Evolutionary conservation across 2,797 vertebrate species (phyloP).

Genomic region (Lophotriccus pileatus): DNA sequence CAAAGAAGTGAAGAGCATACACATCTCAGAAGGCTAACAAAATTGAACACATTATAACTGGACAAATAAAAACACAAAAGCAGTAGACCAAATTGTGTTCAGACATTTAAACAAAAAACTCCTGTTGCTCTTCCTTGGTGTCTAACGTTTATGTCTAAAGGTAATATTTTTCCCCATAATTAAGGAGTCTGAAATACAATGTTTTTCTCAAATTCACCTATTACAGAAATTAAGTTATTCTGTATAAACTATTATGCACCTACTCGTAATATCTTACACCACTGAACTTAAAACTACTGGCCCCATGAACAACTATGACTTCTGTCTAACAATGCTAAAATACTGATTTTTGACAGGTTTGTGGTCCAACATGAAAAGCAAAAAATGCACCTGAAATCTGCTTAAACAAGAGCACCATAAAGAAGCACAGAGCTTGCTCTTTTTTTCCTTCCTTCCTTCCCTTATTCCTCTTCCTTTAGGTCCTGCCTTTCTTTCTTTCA

Average conservation of each 20-base stretch:
- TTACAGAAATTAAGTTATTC: not conserved
- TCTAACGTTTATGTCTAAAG: not conserved
- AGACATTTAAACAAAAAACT: not conserved
- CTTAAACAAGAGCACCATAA: not conserved
- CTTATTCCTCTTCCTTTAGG: too few relatives aligned
- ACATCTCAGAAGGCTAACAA: rapidly evolving
- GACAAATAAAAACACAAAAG: not conserved
- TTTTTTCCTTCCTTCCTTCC: not conserved
- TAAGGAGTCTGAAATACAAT: not conserved
- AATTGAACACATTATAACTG: not conserved
- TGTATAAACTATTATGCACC: not conserved
- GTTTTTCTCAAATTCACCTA: not conserved
- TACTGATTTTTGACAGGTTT: not conserved
- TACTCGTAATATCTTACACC: not conserved
- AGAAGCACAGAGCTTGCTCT: not conserved
- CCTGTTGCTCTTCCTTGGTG: not conserved
- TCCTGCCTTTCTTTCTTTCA: not conserved
- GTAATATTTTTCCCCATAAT: not conserved
- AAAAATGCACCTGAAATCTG: not conserved
- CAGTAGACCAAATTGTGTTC: not conserved
- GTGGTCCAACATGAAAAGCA: not conserved
- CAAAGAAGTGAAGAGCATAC: not conserved
- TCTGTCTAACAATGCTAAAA: not conserved
- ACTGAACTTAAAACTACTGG: not conserved
- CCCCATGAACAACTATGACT: not conserved